Base-by-base conservation (phyloP, 1,140 invertebrate species). In the Maconellicoccus hirsutus region DNA sequence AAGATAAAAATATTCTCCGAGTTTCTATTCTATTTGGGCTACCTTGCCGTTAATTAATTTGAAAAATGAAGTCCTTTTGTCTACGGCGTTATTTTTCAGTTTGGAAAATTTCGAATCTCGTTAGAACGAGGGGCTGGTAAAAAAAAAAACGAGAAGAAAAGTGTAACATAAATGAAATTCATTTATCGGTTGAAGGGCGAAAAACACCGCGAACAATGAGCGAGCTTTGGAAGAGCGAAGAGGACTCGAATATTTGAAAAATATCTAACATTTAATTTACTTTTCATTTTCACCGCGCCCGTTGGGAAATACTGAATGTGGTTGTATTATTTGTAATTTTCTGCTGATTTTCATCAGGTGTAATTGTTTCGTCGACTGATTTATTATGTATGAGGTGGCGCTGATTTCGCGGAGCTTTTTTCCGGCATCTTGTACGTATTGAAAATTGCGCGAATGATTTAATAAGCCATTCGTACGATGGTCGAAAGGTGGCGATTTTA, bases 41-140 rank as follows among this genome's bases (percentile, higher is more conserved):
- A 52, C 42, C 42, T 52, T 52, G 42, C 42, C 42, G 42, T 52
- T 52, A 52, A 52, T 52, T 52, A 52, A 52, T 52, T 52, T 52
- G 42, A 52, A 52, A 52, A 52, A 52, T 52, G 42, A 52, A 52
- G 42, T 52, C 42, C 42, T 52, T 52, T 52, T 52, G 42, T 52
- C 42, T 52, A 52, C 42, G 4, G n/a, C n/a, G 42, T 52, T 52
- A 52, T 52, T 52, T 52, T 52, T 52, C 42, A 16, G 10, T 52
- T 52, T 14, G 6, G 42, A 52, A 52, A 52, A 16, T 52, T 52
- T 52, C 12, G 42, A 52, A 52, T 52, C 42, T 52, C 42, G 42
- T 52, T 52, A 19, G n/a, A n/a, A n/a, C n/a, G n/a, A n/a, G n/a
- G n/a, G n/a, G n/a, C n/a, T n/a, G n/a, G n/a, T n/a, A n/a, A n/a